Conservation (phyloP, 2,888 invertebrate species). For the Resseliella maxima region DNA sequence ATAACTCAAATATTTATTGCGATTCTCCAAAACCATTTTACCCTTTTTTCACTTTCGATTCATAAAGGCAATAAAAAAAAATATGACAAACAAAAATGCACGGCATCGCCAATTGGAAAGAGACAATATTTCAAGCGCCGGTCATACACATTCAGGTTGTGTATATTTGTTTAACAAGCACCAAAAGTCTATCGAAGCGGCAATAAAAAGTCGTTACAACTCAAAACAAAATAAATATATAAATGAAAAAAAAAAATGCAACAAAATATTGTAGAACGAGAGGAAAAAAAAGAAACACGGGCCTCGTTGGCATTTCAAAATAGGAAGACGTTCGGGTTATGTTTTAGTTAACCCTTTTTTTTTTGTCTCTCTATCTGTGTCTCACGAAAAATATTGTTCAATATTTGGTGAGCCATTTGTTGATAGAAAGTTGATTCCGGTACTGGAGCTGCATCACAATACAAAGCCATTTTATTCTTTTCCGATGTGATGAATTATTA, state of each 20-base stretch:
- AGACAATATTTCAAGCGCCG: conserved; percentile 26
- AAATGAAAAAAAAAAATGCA: background rate
- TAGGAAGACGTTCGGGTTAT: background rate
- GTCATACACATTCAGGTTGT: conserved; percentile 14
- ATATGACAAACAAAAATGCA: background rate
- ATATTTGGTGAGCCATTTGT: background rate
- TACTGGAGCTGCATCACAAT: background rate
- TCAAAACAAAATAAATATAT: conserved; percentile 39
- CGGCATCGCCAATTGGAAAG: background rate
- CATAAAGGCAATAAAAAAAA: conserved; percentile 56
- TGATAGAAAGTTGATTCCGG: conserved; percentile 22
- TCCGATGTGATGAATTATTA: conserved; percentile 12
- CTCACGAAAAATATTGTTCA: conserved; percentile 22
- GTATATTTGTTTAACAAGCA: conserved; percentile 19
- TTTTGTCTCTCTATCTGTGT: background rate
- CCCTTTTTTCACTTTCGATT: conserved; percentile 48
- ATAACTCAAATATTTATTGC: conserved; percentile 57
- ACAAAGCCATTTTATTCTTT: background rate
- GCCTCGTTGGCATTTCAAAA: conserved; percentile 4
- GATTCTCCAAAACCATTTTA: conserved; percentile 56
- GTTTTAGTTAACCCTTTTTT: conserved; percentile 16
- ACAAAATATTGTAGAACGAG: no score
- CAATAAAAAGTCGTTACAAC: conserved; percentile 45
- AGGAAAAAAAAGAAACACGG: no score
- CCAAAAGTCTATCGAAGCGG: conserved; percentile 45